Evolutionary conservation across 2,113 vertebrate species (phyloP).

Genomic region (Rousettus leschenaultii): DNA sequence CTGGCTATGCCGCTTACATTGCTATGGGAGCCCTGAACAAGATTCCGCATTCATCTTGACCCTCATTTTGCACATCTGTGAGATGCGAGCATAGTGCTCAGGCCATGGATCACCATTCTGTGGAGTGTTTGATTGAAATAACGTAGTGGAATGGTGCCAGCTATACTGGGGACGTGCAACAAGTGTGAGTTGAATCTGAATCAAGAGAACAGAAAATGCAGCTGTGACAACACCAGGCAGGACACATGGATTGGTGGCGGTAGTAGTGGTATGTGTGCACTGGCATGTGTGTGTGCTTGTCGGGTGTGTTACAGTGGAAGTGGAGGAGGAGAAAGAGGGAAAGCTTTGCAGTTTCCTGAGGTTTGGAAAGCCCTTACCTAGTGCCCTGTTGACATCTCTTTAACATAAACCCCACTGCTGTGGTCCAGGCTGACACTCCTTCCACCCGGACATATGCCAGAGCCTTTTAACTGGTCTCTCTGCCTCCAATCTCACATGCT

Average conservation of each 20-base stretch:
- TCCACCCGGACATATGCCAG: rapidly evolving
- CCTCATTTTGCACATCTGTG: neutral
- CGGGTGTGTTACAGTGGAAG: too few species aligned
- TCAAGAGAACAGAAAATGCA: neutral
- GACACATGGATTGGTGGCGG: rapidly evolving
- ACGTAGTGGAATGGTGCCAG: neutral
- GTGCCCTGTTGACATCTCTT: neutral
- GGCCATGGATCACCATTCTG: neutral
- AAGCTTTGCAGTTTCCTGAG: neutral
- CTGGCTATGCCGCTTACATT: neutral
- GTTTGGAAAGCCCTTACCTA: neutral
- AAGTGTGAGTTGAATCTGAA: neutral
- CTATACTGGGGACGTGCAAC: neutral
- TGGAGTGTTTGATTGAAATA: neutral
- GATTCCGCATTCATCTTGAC: neutral
- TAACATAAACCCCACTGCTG: neutral
- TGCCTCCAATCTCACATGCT: neutral
- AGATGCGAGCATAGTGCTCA: neutral
- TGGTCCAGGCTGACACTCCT: neutral
- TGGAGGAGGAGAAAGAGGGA: neutral
- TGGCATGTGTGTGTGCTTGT: neutral
- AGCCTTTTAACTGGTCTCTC: neutral
- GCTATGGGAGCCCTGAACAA: neutral
- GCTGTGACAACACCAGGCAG: neutral
- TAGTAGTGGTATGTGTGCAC: neutral